Base-by-base conservation (phyloP, 2,113 vertebrate genomes). In the Columba janthina region DNA sequence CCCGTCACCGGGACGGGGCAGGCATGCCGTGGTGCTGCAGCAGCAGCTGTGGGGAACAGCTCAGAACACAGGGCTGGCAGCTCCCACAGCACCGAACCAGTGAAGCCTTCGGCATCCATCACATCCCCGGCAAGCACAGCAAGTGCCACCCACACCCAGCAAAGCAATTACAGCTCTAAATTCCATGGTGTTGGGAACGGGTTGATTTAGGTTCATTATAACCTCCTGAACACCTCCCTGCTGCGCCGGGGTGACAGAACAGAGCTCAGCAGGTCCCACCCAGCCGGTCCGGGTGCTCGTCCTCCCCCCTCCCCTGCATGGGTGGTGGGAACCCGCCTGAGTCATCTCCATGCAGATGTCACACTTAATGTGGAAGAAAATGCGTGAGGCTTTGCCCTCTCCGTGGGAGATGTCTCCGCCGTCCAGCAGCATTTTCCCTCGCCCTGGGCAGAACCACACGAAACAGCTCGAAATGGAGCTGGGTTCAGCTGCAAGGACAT, bases 271-370 rank as follows among this genome's bases (percentile, higher is more conserved):
- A n/a, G 72, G 38, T 70, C 71, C 2, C 2, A 20, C 9, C 24
- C 25, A 14, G 67, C 36, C 6, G 1, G 11, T 5, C 3, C 0
- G 36, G 60, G 32, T 12, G 15, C 53, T 56, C 11, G 1, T 22
- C 70, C 58, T 74, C 18, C 31, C 58, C 60, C 62, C 32, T 16
- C 53, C 53, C 53, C 77, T 38, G 22, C 3, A 12, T 2, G 9
- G 51, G 38, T 2, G 12, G 51, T 88, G 82, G 76, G 93, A 96
- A 87, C 48, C 3, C 0, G 29, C 84, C 66, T 73, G 95, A 93
- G 61, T 95, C 95, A 96, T 64, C 77, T 67, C 25, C 0, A 73
- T 82, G 62, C 95, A 93, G 81, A 94, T 46, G 87, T 44, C 54
- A 31, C 19, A 1, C 42, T 77, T 42, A 29, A 58, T 22, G 85